Conservation (phyloP, 1,140 invertebrate species). For the Drosophila athabasca region DNA sequence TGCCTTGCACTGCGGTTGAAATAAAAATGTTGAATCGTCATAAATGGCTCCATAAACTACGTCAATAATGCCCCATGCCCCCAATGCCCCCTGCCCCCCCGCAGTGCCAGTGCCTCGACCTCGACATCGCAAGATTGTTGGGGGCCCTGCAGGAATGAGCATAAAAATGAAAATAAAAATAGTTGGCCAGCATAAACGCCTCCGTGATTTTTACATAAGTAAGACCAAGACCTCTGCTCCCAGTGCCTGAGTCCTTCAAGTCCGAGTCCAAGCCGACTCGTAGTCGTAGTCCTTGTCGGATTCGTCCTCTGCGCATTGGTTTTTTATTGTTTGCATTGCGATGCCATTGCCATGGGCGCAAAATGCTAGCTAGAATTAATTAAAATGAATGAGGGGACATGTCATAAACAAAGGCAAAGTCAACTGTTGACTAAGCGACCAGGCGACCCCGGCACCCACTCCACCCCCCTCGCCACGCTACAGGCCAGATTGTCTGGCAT, state of each 20-base stretch:
- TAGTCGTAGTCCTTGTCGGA: conserved; percentile 19
- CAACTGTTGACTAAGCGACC: conserved; percentile 79
- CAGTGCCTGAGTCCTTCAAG: conserved; percentile 6
- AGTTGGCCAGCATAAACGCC: conserved; percentile 77
- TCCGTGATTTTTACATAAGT: conserved; percentile 79
- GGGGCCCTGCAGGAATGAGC: conserved; percentile 54
- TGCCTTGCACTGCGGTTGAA: conserved; percentile 68
- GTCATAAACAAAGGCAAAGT: conserved; percentile 77
- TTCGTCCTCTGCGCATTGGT: conserved; percentile 24
- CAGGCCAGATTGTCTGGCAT: conserved; percentile 25
- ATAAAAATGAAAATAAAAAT: conserved; percentile 79
- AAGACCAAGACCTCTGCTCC: conserved; percentile 39
- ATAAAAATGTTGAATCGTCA: conserved; percentile 82
- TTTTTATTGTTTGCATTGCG: conserved; percentile 76
- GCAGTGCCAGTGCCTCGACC: conserved; percentile 6
- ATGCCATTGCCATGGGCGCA: conserved; percentile 77
- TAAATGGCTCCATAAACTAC: conserved; percentile 82
- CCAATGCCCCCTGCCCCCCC: conserved; percentile 4
- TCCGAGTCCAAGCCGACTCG: conserved; percentile 12
- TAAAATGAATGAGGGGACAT: conserved; percentile 82
- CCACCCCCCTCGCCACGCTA: not conserved
- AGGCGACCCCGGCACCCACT: conserved; percentile 5
- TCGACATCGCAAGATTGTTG: conserved; percentile 49
- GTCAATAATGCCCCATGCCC: conserved; percentile 59
- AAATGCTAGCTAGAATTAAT: conserved; percentile 78